Percentiles rank a stretch among this genome's conserved stretches.
These are phyloP conservation scores for Carcinoscorpius rotundicauda DNA, from an alignment of 1,140 invertebrate genomes.

Conservation along the genomic window DNA sequence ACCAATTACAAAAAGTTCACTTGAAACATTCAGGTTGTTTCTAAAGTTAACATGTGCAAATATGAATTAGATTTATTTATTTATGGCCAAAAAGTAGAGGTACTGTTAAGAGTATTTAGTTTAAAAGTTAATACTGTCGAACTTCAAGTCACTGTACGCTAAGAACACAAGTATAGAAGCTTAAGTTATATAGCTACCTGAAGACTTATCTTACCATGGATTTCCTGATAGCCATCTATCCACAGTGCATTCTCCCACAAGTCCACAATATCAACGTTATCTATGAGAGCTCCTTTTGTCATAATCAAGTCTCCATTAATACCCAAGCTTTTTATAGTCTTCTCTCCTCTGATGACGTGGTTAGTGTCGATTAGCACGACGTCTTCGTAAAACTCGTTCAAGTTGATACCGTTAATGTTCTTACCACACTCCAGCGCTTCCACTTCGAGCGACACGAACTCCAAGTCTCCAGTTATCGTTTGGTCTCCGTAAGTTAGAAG, in stretches of 20 bases:
- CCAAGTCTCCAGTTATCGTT: slow-evolving; percentile 10
- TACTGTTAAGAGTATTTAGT: no score
- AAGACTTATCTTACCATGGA: slow-evolving; percentile 8
- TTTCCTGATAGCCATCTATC: slow-evolving; percentile 10
- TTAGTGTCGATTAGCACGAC: slow-evolving; percentile 6
- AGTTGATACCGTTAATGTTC: slow-evolving; percentile 11
- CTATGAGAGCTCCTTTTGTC: slow-evolving; percentile 6
- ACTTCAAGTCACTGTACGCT: no score
- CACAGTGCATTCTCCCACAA: slow-evolving; percentile 18
- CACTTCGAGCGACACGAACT: slow-evolving; percentile 4
- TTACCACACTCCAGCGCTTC: slow-evolving; percentile 1
- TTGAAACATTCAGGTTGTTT: no score
- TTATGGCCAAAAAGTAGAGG: no score
- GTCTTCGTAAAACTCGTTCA: slow-evolving; percentile 14
- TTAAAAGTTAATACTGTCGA: no score
- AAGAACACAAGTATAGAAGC: no score
- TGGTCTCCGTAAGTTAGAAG: slow-evolving; percentile 16
- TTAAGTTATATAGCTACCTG: no score
- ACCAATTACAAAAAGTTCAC: no score
- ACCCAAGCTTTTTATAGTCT: slow-evolving; percentile 6
- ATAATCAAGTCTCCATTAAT: slow-evolving; percentile 7
- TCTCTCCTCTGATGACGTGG: slow-evolving; percentile 12
- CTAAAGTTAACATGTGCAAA: no score
- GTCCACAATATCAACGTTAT: slow-evolving; percentile 14
- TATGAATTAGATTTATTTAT: no score